Base-by-base conservation (phyloP, 2,888 invertebrate species). In the Himalopsyche kuldschensis region DNA sequence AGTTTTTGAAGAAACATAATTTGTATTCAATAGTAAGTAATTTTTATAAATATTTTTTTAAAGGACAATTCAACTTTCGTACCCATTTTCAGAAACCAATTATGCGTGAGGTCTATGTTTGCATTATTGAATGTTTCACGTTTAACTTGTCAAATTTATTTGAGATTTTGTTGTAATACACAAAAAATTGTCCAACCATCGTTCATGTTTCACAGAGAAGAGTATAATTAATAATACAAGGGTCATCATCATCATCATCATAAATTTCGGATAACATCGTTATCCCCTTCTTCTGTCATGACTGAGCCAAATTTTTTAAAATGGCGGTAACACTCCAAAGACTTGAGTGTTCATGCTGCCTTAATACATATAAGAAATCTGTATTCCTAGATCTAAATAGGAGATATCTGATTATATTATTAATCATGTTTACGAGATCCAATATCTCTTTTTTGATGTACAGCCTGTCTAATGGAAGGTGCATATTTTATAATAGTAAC, bases 211-310 rank as follows among this genome's bases (percentile, higher is more conserved):
- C 20, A 6, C 6, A 55, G 24, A 55, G 5, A 20, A 20, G 55
- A 6, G 5, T 20, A 3, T 20, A 20, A 55, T 8, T 55, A 20
- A 55, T 55, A 20, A 55, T 55, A 32, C 78, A 24, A n/a, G 78
- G 41, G 78, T 24, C 78, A 35, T 80, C 48, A 55, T 55, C 55
- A 55, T 55, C 55, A 55, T 55, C 55, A 55, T 81, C 81, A 81
- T 77, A 77, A 76, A 35, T 48, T 77, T 55, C 32, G 24, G 32
- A 31, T 48, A 76, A 47, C 48, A 79, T 35, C 77, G 32, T 77
- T 77, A 77, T 81, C 47, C 48, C 27, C 27, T 30, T 75, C 48
- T 78, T 82, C 82, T 75, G 79, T 79, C 82, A 83, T 83, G 82
- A 83, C 82, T 27, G 24, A 55, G 41, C n/a, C 79, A 47, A 76